A percentile compares a stretch with the other conserved stretches of the same genome.
Conservation (phyloP, 2,797 vertebrate genomes). For the Sebastes hopkinsi region DNA sequence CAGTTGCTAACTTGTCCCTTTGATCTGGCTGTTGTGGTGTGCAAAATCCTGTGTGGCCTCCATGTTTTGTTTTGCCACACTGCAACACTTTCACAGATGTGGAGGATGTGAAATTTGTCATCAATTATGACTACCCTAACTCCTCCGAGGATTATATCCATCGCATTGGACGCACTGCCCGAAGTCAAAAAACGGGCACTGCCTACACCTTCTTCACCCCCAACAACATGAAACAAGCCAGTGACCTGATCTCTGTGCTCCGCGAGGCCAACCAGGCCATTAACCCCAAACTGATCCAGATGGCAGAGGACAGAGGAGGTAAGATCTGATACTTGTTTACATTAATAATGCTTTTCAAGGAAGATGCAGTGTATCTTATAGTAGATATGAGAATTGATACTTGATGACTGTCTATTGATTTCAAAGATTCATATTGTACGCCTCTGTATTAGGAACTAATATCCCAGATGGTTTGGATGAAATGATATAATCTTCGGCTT, state of each 20-base stretch:
- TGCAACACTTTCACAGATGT: slow-evolving; percentile 99
- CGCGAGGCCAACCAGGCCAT: slow-evolving; percentile 98
- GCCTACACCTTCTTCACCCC: slow-evolving; percentile 99
- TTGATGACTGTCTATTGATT: too few relatives aligned
- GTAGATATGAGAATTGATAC: background rate
- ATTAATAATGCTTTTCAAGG: background rate
- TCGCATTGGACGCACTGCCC: slow-evolving; percentile 98
- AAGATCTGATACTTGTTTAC: slow-evolving; percentile 37
- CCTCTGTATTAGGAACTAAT: too few relatives aligned
- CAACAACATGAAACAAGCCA: slow-evolving; percentile 98
- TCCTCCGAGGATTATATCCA: slow-evolving; percentile 99
- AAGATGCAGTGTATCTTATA: background rate
- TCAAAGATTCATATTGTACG: too few relatives aligned
- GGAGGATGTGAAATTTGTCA: slow-evolving; percentile 99
- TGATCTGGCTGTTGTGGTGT: slow-evolving; percentile 99
- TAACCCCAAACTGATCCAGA: slow-evolving; percentile 96
- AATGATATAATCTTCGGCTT: too few relatives aligned
- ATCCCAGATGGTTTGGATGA: too few relatives aligned
- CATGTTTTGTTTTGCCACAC: slow-evolving; percentile 94
- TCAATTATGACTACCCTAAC: slow-evolving; percentile 99
- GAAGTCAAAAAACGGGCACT: slow-evolving; percentile 99
- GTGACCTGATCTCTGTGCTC: slow-evolving; percentile 97
- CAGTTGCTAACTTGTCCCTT: slow-evolving; percentile 92
- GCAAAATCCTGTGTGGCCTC: slow-evolving; percentile 92
- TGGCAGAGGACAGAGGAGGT: slow-evolving; percentile 98